Percentiles rank a stretch among this genome's conserved stretches.
phyloP scores from a whole-genome alignment of 2,797 vertebrate genomes.

The Chromis chromis region DNA sequence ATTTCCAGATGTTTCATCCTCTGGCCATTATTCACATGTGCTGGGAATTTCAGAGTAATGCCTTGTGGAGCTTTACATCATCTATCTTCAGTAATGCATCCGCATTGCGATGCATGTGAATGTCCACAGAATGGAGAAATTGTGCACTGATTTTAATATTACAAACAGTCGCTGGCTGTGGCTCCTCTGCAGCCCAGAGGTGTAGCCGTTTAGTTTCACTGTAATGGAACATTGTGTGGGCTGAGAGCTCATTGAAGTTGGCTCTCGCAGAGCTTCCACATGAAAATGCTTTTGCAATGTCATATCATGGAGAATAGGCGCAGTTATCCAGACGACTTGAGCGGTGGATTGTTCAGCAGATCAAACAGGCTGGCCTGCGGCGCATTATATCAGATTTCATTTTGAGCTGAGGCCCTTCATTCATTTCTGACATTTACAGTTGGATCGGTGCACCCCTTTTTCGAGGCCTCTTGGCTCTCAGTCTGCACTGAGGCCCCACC shows the following conservation, averaged over 20 bases:
- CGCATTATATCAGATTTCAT: conserved; percentile 82
- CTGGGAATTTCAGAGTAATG: conserved; percentile 63
- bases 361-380: conserved; percentile 80
- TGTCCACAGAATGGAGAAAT: conserved; percentile 39
- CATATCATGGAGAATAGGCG: conserved; percentile 72
- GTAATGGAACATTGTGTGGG: conserved; percentile 83
- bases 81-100: conserved; percentile 42
- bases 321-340: conserved; percentile 74
- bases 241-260: conserved; percentile 66
- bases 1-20: conserved; percentile 74
- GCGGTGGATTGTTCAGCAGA: conserved; percentile 75
- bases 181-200: conserved; percentile 64
- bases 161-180: conserved; percentile 64
- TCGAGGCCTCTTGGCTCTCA: conserved; percentile 82
- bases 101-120: conserved; percentile 49
- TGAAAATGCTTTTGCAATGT: conserved; percentile 76
- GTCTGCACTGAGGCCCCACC: conserved; percentile 79
- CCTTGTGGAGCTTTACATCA: conserved; percentile 71
- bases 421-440: conserved; percentile 89
- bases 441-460: conserved; percentile 76
- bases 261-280: conserved; percentile 63
- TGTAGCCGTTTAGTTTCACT: conserved; percentile 60
- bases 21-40: conserved; percentile 60
- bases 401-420: conserved; percentile 85
- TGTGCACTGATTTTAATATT: conserved; percentile 52